Base-by-base conservation (phyloP, 2,113 vertebrate genomes). In the Spea multiplicata region DNA sequence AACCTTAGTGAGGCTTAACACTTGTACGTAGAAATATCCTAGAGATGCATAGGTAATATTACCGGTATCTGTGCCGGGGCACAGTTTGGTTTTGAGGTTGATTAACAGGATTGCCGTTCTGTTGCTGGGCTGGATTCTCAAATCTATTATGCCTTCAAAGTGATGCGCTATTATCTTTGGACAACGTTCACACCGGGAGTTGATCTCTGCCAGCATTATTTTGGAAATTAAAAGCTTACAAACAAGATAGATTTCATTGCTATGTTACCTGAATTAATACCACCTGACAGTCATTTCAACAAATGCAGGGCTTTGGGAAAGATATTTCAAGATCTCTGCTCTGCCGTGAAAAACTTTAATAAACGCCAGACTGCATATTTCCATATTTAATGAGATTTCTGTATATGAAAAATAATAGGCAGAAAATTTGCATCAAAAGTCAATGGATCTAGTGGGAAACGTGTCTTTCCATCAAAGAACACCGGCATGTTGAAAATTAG, bases 121-220 rank as follows among this genome's bases (percentile, higher is more conserved):
- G 89, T 84, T 75, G 82, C 74, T 82, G 84, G 78, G 85, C 81
- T 90, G 82, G 69, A 86, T 83, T 88, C 81, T 86, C 86, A 85
- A 88, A 88, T 87, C 85, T 89, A 87, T 89, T 84, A 86, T 47
- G 84, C 83, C 89, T 86, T 83, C 82, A 85, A 89, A 91, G 71
- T 84, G 86, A 90, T 85, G 80, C 76, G 84, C 86, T 88, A 89
- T 90, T 88, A 91, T 89, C 85, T 90, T 83, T 84, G 88, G 86
- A 91, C 87, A 91, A 86, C 85, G 88, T 91, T 89, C 91, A 84
- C 88, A 88, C 76, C 75, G 84, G 88, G 89, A 89, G 83, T 84
- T 84, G 85, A 90, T 84, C 71, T 76, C 84, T 83, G 83, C 76
- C 83, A 89, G 83, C 76, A 67, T 82, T 83, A 88, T 84, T 87